Percentiles rank a stretch among this genome's conserved stretches.
Evolutionary conservation across 1,140 invertebrate species (phyloP).

Genomic region (Ips nitidus): DNA sequence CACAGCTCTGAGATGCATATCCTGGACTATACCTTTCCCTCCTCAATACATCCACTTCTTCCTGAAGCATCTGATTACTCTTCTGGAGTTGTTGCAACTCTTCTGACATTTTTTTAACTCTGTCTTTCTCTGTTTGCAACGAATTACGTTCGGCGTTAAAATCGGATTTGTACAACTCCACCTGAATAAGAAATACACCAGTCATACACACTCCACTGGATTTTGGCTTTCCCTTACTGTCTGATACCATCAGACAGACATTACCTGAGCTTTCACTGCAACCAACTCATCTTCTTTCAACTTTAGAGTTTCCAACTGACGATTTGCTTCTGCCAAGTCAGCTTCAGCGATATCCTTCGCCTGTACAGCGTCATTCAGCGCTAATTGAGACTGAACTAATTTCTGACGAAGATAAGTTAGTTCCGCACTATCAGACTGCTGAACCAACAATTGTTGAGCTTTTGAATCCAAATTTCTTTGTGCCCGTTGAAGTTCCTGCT

Average conservation of each 20-base stretch:
- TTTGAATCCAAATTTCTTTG: no score
- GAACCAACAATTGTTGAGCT: no score
- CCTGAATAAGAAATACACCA: conserved; percentile 17
- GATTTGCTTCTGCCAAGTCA: conserved; percentile 17
- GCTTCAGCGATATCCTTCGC: conserved; percentile 13
- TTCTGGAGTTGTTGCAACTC: conserved; percentile 43
- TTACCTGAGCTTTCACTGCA: conserved; percentile 39
- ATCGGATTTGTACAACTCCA: conserved; percentile 44
- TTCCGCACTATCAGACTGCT: conserved; percentile 5
- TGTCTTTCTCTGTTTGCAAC: conserved; percentile 34
- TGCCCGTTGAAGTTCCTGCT: no score
- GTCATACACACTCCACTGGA: not conserved
- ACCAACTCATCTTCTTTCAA: conserved; percentile 23
- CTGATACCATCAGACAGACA: no score
- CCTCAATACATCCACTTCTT: conserved; percentile 43
- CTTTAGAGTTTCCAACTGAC: conserved; percentile 16
- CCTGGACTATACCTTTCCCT: not conserved
- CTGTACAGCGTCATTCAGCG: conserved; percentile 35
- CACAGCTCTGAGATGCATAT: no score
- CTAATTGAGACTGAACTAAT: conserved; percentile 39
- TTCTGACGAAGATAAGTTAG: conserved; percentile 33
- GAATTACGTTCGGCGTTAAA: conserved; percentile 42
- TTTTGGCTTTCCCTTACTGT: not conserved
- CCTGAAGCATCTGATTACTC: conserved; percentile 44
- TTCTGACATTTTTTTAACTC: conserved; percentile 40